A percentile compares a stretch with the other conserved stretches of the same genome.
phyloP scores from a whole-genome alignment of 2,888 invertebrate species.

The Agriopis aurantiaria region DNA sequence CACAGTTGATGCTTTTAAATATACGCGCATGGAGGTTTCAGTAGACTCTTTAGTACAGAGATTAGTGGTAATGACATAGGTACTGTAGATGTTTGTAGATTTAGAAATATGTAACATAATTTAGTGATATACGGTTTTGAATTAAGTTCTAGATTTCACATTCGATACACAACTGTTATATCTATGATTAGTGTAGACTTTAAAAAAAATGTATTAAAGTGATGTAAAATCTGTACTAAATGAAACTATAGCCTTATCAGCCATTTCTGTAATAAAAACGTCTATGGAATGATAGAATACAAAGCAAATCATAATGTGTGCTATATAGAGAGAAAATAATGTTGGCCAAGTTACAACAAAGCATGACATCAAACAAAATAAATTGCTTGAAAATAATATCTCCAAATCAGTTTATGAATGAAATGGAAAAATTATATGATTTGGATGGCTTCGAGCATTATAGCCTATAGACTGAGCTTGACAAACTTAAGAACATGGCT shows the following conservation, averaged over 20 bases:
- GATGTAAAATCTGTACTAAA: background rate
- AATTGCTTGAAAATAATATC: background rate
- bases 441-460: constrained; percentile 5
- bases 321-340: background rate
- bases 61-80: background rate
- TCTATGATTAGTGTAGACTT: background rate
- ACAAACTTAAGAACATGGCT: background rate
- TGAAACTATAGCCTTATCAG: background rate
- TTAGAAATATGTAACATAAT: background rate
- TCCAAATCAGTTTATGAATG: background rate
- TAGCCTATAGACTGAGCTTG: constrained; percentile 2
- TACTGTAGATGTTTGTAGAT: background rate
- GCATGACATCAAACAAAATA: background rate
- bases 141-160: background rate
- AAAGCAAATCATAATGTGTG: background rate
- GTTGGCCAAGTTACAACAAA: background rate
- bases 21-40: constrained; percentile 33
- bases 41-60: background rate
- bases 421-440: background rate
- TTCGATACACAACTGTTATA: background rate
- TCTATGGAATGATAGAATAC: background rate
- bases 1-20: constrained; percentile 26
- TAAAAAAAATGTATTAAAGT: background rate
- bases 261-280: background rate
- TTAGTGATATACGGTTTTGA: background rate